Conservation (phyloP, 2,888 invertebrate species). For the Oegoconia quadripuncta region DNA sequence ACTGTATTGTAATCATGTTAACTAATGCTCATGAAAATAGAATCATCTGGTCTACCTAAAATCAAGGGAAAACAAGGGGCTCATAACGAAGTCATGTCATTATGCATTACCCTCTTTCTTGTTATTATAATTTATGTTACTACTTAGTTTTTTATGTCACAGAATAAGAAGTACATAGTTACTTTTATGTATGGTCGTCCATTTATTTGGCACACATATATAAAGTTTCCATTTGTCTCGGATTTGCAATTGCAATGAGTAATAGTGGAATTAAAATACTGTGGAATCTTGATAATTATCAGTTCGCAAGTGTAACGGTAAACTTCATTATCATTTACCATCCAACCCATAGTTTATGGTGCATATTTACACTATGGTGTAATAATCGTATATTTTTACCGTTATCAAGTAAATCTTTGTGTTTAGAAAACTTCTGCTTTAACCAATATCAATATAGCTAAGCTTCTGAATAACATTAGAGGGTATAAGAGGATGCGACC, state of each 20-base stretch:
- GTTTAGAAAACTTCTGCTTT: slow-evolving; percentile 48
- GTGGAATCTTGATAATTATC: not conserved
- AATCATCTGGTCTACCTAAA: no score
- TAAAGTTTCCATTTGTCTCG: no score
- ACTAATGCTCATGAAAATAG: no score
- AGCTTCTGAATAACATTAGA: slow-evolving; percentile 44
- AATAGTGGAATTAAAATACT: not conserved
- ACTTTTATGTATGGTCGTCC: no score
- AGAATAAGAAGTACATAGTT: no score
- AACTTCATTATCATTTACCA: slow-evolving; percentile 47
- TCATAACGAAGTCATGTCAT: no score
- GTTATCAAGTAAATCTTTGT: slow-evolving; percentile 55
- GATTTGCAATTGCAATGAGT: not conserved
- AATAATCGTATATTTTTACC: slow-evolving; percentile 44
- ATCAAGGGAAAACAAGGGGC: no score
- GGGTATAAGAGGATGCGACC: slow-evolving; percentile 40
- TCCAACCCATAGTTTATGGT: slow-evolving; percentile 49
- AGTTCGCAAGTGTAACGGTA: slow-evolving; percentile 19
- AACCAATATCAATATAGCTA: slow-evolving; percentile 51
- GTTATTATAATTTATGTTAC: no score
- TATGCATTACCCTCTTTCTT: no score
- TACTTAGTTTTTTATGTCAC: no score
- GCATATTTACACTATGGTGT: slow-evolving; percentile 46
- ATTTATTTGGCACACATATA: no score
- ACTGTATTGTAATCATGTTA: no score